A percentile compares a stretch with the other conserved stretches of the same genome.
phyloP scores from a whole-genome alignment of 2,113 vertebrate genomes.

The Indicator indicator region DNA sequence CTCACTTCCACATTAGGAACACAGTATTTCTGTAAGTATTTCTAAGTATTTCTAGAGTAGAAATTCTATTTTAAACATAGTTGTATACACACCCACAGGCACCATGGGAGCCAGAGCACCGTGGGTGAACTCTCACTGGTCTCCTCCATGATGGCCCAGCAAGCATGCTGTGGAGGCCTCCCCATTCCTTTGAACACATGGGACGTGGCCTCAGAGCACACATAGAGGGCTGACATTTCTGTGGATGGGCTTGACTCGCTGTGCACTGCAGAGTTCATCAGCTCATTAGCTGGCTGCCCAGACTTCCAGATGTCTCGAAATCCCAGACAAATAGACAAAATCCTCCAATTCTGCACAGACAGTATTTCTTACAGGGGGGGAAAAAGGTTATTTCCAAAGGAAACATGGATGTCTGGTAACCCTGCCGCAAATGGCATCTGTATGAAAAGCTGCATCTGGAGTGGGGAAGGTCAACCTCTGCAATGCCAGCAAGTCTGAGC shows the following conservation, averaged over 20 bases:
- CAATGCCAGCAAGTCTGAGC: slow-evolving; percentile 49
- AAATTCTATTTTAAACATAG: neutral
- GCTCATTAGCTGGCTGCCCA: slow-evolving; percentile 56
- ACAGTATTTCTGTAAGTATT: neutral
- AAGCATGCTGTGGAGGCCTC: neutral
- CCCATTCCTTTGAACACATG: fast-evolving
- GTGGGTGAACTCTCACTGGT: neutral
- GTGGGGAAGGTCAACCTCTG: slow-evolving; percentile 4
- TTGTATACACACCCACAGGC: neutral
- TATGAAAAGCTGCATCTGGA: slow-evolving; percentile 54
- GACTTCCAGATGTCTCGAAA: slow-evolving; percentile 69
- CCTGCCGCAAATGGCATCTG: slow-evolving; percentile 1
- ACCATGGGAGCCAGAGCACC: neutral
- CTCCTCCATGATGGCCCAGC: neutral
- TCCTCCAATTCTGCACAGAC: slow-evolving; percentile 40
- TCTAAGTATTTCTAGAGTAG: neutral
- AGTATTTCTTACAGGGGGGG: neutral
- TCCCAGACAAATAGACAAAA: slow-evolving; percentile 62
- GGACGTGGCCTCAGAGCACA: neutral
- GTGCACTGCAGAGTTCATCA: slow-evolving; percentile 17
- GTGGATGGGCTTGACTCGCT: neutral
- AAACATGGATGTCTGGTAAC: slow-evolving; percentile 63
- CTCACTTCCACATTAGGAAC: neutral
- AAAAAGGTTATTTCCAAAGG: slow-evolving; percentile 51
- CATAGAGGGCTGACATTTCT: neutral